Base-by-base conservation (phyloP, 2,113 vertebrate genomes). In the Alces alces region DNA sequence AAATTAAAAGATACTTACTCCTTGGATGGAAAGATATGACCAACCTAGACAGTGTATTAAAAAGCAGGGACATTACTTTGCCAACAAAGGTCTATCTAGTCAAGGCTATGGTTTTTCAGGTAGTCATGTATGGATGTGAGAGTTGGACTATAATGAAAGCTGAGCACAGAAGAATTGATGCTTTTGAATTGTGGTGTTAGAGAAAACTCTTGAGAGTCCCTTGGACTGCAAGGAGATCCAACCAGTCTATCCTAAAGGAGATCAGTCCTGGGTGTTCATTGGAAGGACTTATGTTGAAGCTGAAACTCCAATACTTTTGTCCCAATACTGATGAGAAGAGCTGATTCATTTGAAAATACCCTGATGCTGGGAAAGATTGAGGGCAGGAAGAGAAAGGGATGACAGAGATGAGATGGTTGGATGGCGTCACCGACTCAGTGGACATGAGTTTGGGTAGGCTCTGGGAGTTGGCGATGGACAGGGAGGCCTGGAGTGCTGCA, bases 401-500 rank as follows among this genome's bases (percentile, higher is more conserved):
- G 4, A 36, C n/a, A 36, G 64, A 23, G 33, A 36, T 70, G 64
- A 70, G 19, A 36, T 70, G 64, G 17, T 21, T 36, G n/a, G 17
- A 23, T 23, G 1, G n/a, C 17, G 6, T 70, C n/a, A 70, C n/a
- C 5, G 9, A 36, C 64, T 36, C 17, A 23, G 23, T 70, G 64
- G 64, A 70, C 9, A 23, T 70, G n/a, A 36, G 64, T 36, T 23
- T 70, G n/a, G 9, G 64, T 36, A 36, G n/a, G n/a, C 19, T 36
- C n/a, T n/a, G 33, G 5, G 64, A 70, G 64, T 23, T 70, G n/a
- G 17, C 36, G 64, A 36, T 70, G n/a, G n/a, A 36, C n/a, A 36
- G 10, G 10, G n/a, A 11, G n/a, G n/a, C 66, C 66, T 70, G n/a
- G 19, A 0, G 0, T 70, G 66, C n/a, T 70, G 10, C 11, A 2